Conservation (phyloP, 1,140 invertebrate species). For the Ceratosolen fusciceps region DNA sequence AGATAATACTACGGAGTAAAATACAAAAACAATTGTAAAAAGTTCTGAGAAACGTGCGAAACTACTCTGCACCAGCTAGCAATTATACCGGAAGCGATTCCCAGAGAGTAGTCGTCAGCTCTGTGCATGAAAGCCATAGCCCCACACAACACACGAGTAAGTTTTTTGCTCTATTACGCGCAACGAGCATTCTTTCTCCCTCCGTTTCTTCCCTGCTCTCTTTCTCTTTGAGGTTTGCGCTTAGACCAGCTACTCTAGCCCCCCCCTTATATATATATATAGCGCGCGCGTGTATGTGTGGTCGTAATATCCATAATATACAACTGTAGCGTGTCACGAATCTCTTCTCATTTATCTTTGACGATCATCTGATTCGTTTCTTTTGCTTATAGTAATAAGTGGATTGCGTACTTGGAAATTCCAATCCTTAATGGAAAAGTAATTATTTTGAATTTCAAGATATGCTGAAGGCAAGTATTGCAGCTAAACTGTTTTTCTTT, state of each 20-base stretch:
- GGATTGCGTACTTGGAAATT: slow-evolving; percentile 56
- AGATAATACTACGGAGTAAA: not conserved
- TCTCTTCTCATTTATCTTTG: slow-evolving; percentile 67
- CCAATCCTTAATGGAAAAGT: slow-evolving; percentile 33
- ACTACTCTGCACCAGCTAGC: slow-evolving; percentile 53
- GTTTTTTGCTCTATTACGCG: slow-evolving; percentile 42
- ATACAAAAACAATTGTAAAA: slow-evolving; percentile 12
- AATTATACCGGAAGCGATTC: slow-evolving; percentile 58
- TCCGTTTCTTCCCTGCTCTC: slow-evolving; percentile 26
- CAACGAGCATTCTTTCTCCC: slow-evolving; percentile 27
- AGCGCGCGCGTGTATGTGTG: too few species aligned
- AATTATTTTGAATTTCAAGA: not conserved
- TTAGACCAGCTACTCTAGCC: not conserved
- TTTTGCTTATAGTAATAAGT: slow-evolving; percentile 55
- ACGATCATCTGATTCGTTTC: slow-evolving; percentile 61
- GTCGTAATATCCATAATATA: too few species aligned
- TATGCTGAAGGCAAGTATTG: not conserved
- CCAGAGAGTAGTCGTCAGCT: slow-evolving; percentile 51
- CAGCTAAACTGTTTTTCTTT: not conserved
- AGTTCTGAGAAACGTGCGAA: slow-evolving; percentile 41
- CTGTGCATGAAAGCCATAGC: slow-evolving; percentile 52
- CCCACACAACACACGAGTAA: slow-evolving; percentile 40
- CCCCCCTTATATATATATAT: slow-evolving; percentile 20
- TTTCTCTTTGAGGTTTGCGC: slow-evolving; percentile 2
- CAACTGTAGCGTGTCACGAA: slow-evolving; percentile 61